These are phyloP conservation scores for Autographa gamma DNA, from an alignment of 2,888 invertebrate genomes.

Conservation along the genomic window DNA sequence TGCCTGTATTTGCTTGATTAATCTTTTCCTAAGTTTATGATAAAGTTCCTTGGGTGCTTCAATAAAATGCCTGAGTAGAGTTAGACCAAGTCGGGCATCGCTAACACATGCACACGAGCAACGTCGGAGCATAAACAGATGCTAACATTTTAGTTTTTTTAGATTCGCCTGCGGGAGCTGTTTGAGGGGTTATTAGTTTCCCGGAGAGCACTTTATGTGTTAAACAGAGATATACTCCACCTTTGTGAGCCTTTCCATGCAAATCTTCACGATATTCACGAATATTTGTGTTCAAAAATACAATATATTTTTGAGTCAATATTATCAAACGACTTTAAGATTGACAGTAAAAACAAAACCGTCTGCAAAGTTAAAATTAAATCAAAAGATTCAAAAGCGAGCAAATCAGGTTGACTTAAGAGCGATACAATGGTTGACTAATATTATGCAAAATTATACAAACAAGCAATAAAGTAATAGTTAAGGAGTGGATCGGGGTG, in stretches of 20 bases:
- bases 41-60: not conserved
- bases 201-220: not conserved
- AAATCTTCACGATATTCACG: not conserved
- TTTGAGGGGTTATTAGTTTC: not conserved
- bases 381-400: conserved; percentile 13
- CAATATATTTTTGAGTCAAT: not conserved
- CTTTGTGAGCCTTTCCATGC: not conserved
- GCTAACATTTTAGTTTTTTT: conserved; percentile 8
- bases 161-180: not conserved
- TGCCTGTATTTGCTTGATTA: not conserved
- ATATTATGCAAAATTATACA: conserved; percentile 52
- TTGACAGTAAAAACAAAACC: not conserved
- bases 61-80: conserved; percentile 5
- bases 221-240: not conserved
- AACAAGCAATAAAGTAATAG: conserved; percentile 41
- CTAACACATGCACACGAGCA: conserved; percentile 6
- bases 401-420: conserved; percentile 19
- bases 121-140: conserved; percentile 6
- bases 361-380: not conserved
- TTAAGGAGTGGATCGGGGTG: conserved; percentile 47
- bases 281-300: not conserved
- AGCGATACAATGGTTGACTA: conserved; percentile 25
- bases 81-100: not conserved
- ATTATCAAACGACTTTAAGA: not conserved
- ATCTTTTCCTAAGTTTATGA: not conserved